Evolutionary conservation across 2,797 vertebrate genomes (phyloP), one percentile per base, ranked within the genome.

Genomic region (Cynopterus sphinx): DNA sequence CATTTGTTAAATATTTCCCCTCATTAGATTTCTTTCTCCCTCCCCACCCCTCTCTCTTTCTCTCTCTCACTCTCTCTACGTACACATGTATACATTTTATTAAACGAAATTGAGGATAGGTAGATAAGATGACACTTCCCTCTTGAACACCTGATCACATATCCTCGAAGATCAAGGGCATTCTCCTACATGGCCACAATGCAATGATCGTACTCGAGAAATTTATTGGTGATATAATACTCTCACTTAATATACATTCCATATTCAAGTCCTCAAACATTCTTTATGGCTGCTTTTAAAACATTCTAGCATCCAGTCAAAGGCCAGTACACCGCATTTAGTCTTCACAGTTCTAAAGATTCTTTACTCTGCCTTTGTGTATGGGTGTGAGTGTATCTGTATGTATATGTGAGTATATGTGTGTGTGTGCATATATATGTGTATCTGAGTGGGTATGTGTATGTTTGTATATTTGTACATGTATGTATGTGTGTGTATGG

Each of bases 261-360:
- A 21, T 16, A 41, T 68, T 28, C 65, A 84, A 43, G 5, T 41
- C 67, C 53, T 75, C 17, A 46, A 39, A n/a, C 70, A 31, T 87
- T 41, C n/a, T 87, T 57, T 65, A 49, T 53, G 46, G 17, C 5
- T 79, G 21, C 16, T n/a, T 92, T 86, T 73, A 86, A 85, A 67
- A 82, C 46, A 90, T 46, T 63, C 41, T 53, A 71, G 22, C 28
- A 24, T 41, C 55, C 33, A 82, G 28, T 87, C 21, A 55, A 51
- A 86, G 51, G 51, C 12, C 12, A 49, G 61, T 39, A 53, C 41
- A 51, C 36, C 68, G 28, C 28, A n/a, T 78, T 89, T 61, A 43
- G n/a, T 86, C 82, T 82, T 71, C 41, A 77, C 6, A 33, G 43
- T 73, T 92, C 46, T 26, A 9, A 77, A 71, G 39, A 41, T 81